Evolutionary conservation across 2,797 vertebrate genomes (phyloP).

Genomic region (Hypotaenidia philippensis): DNA sequence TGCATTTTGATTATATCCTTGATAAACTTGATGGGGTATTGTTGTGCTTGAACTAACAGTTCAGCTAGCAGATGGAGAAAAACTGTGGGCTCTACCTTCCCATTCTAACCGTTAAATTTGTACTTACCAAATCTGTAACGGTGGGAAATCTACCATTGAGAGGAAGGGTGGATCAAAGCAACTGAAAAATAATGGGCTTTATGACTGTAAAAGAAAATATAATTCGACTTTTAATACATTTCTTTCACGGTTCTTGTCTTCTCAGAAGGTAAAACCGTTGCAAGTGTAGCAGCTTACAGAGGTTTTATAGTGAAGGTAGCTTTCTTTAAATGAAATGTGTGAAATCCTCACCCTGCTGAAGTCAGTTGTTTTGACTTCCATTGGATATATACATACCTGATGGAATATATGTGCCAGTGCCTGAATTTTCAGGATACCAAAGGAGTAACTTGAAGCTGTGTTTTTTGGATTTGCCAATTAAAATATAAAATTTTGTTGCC

Average conservation of each 20-base stretch:
- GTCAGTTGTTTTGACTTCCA: neutral
- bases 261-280: neutral
- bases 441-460: neutral
- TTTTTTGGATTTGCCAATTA: neutral
- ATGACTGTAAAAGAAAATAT: neutral
- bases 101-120: neutral
- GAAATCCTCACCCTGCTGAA: neutral
- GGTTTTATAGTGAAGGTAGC: neutral
- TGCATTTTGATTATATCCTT: constrained; percentile 3
- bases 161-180: neutral
- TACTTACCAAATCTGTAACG: neutral
- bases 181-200: neutral
- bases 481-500: neutral
- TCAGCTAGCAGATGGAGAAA: neutral
- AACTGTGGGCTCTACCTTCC: neutral
- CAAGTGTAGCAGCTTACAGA: neutral
- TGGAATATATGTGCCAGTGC: neutral
- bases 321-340: neutral
- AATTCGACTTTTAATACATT: neutral
- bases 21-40: neutral
- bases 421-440: neutral
- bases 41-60: neutral
- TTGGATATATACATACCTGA: neutral
- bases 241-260: neutral
- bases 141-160: neutral